Percentiles rank a stretch among this genome's conserved stretches.
These are phyloP conservation scores for Brachyptera risi DNA, from an alignment of 2,888 invertebrate genomes.

Conservation along the genomic window DNA sequence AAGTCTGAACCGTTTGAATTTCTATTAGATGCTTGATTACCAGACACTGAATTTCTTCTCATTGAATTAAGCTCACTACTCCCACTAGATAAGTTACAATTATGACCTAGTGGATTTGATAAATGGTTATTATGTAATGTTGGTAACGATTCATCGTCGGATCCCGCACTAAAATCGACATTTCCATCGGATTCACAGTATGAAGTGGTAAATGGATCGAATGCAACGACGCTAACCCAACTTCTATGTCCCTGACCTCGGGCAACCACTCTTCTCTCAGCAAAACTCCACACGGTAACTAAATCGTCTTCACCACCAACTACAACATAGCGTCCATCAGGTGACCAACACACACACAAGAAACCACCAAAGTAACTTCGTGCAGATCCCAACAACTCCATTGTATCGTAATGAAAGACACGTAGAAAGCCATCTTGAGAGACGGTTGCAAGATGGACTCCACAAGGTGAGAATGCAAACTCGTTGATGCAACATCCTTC, in stretches of 20 bases:
- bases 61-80: slow-evolving; percentile 34
- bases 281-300: slow-evolving; percentile 94
- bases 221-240: slow-evolving; percentile 97
- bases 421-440: slow-evolving; percentile 93
- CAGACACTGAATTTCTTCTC: slow-evolving; percentile 31
- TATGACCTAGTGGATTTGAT: slow-evolving; percentile 31
- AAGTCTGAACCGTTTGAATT: slow-evolving; percentile 46
- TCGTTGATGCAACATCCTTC: slow-evolving; percentile 88
- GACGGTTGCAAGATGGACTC: slow-evolving; percentile 86
- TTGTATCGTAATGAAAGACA: slow-evolving; percentile 94
- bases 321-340: slow-evolving; percentile 90
- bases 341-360: slow-evolving; percentile 97
- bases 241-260: slow-evolving; percentile 96
- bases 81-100: slow-evolving; percentile 37
- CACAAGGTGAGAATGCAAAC: slow-evolving; percentile 95
- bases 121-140: slow-evolving; percentile 32
- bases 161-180: slow-evolving; percentile 39
- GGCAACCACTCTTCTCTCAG: slow-evolving; percentile 91
- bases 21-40: slow-evolving; percentile 43
- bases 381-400: slow-evolving; percentile 92
- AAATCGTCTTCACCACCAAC: slow-evolving; percentile 99
- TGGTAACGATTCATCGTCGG: slow-evolving; percentile 33
- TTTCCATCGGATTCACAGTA: slow-evolving; percentile 58
- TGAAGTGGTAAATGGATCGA: slow-evolving; percentile 80
- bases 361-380: slow-evolving; percentile 98